Conservation (phyloP, 2,888 invertebrate genomes). For the Xylocampa areola region DNA sequence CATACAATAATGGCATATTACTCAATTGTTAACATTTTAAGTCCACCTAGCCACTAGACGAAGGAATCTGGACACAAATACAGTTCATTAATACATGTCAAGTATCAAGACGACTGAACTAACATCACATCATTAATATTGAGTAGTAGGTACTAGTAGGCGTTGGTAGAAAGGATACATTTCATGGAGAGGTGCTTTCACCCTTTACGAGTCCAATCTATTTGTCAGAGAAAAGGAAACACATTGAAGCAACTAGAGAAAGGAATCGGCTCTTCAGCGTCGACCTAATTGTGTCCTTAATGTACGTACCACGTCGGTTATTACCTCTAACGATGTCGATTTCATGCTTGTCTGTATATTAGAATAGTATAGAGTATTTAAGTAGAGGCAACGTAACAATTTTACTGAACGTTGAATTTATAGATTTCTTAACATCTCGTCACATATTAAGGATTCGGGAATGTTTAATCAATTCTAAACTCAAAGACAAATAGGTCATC, state of each 20-base stretch:
- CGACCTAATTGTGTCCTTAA: constrained; percentile 60
- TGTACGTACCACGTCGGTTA: constrained; percentile 56
- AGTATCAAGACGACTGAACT: constrained; percentile 83
- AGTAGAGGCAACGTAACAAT: constrained; percentile 49
- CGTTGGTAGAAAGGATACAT: constrained; percentile 82
- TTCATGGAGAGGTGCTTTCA: constrained; percentile 84
- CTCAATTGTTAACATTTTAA: constrained; percentile 62
- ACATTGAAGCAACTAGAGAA: constrained; percentile 68
- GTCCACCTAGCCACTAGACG: constrained; percentile 69
- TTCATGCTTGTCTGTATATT: constrained; percentile 70
- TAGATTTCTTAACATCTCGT: too few relatives aligned
- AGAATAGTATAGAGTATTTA: too few relatives aligned
- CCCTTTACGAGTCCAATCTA: constrained; percentile 85
- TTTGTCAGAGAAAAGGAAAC: constrained; percentile 77
- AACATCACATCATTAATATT: constrained; percentile 89
- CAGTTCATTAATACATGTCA: constrained; percentile 86
- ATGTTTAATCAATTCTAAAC: too few relatives aligned
- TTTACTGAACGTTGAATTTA: too few relatives aligned
- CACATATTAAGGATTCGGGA: too few relatives aligned
- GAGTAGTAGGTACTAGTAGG: constrained; percentile 84
- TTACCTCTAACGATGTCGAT: constrained; percentile 64
- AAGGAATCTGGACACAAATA: constrained; percentile 81
- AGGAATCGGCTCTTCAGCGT: constrained; percentile 57
- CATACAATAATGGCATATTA: constrained; percentile 53
- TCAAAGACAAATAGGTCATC: too few relatives aligned